Base-by-base conservation (phyloP, 2,797 vertebrate genomes). In the Jordanella pulchra region DNA sequence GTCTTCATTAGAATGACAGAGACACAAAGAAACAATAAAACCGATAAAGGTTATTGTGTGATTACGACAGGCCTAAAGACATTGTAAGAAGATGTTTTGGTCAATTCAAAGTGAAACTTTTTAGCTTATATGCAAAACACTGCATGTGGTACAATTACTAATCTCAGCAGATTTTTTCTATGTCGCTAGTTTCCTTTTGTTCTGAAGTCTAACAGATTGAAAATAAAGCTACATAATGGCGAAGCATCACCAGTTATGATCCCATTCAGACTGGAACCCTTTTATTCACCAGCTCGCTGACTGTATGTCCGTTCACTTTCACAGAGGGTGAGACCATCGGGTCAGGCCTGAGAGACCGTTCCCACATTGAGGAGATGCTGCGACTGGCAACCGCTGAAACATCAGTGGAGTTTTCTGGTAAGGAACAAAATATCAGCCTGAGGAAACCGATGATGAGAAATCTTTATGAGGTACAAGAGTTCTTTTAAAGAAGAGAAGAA, bases 291-390 rank as follows among this genome's bases (percentile, higher is more conserved):
- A 70, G 25, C 27, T 60, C 28, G 78, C 51, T 84, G 9, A 82
- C 50, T 21, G 1, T 56, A 5, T 84, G 25, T 71, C 74, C 48
- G 27, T 76, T 25, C 70, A 21, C 51, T 67, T 90, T 80, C 73
- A 89, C 93, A 76, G 84, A 84, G 4, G 92, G 78, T 0, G 92
- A 90, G 48, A 82, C 69, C 84, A 58, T 81, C 55, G 80, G 91
- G 80, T 53, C 86, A 0, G 76, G 65, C 3, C 63, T 80, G 84
- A 95, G 98, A 0, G 96, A 99, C 88, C 94, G 96, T 61, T 94
- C 95, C 84, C 98, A 99, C 91, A 95, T 99, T 2, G 97, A 98
- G 65, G 94, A 90, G 68, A 98, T 95, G 1, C 92, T 99, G 79
- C 95, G 93, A 83, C 91, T 98, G 84, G 92, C 91, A 0, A 89